Evolutionary conservation across 2,797 vertebrate species (phyloP).

Genomic region (Catharus ustulatus): DNA sequence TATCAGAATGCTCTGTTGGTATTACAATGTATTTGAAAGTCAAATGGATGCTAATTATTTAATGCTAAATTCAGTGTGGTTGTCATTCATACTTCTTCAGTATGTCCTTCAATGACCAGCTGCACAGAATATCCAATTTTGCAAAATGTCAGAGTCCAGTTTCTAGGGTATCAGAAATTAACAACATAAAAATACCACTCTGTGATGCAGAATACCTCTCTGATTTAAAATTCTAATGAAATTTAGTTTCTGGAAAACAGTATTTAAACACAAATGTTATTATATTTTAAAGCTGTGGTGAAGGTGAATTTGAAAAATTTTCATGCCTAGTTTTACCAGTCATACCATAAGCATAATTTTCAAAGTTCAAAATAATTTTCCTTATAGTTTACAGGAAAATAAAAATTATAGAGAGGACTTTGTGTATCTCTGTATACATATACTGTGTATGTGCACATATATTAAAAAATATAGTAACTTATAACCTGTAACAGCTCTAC

Average conservation of each 20-base stretch:
- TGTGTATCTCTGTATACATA: not conserved
- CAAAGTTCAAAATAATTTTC: not conserved
- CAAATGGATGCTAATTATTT: constrained; percentile 41
- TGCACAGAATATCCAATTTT: not conserved
- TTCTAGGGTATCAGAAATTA: not conserved
- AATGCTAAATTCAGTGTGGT: not conserved
- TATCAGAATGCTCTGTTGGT: not conserved
- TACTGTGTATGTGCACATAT: not conserved
- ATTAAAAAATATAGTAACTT: not conserved
- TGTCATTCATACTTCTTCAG: not conserved
- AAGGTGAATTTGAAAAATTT: not conserved
- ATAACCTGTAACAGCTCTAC: not conserved
- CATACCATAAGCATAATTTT: not conserved
- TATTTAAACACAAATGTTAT: not conserved
- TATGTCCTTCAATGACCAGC: not conserved
- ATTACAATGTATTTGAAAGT: constrained; percentile 39
- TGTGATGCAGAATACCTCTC: not conserved
- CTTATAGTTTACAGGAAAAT: not conserved
- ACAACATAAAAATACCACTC: not conserved
- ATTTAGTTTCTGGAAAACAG: not conserved
- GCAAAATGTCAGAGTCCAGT: not conserved
- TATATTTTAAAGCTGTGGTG: not conserved
- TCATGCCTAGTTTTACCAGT: not conserved
- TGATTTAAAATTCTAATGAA: not conserved
- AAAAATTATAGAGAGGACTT: not conserved